A percentile compares a stretch with the other conserved stretches of the same genome.
Evolutionary conservation across 2,888 invertebrate species (phyloP).

Genomic region (Lissocephala sabroskyi): DNA sequence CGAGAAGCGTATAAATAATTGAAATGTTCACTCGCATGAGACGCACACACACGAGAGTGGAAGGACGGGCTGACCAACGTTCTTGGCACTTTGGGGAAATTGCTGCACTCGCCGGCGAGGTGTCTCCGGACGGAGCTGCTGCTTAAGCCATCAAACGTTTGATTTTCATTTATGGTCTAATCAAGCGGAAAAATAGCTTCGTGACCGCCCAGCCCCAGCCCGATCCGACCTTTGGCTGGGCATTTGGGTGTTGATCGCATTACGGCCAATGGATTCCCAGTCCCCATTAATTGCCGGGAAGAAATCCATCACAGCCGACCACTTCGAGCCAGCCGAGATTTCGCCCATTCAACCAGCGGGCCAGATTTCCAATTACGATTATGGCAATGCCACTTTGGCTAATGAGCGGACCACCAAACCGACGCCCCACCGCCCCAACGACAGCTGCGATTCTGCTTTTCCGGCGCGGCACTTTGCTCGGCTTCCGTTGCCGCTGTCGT

Average conservation of each 20-base stretch:
- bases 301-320: no score
- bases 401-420: conserved; percentile 35
- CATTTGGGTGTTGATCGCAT: conserved; percentile 49
- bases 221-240: conserved; percentile 13
- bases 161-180: conserved; percentile 66
- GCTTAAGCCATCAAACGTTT: conserved; percentile 64
- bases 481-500: conserved; percentile 10
- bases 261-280: conserved; percentile 58
- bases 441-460: conserved; percentile 6
- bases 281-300: no score
- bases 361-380: conserved; percentile 55
- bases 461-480: not conserved
- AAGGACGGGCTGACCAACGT: not conserved
- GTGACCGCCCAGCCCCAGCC: conserved; percentile 64
- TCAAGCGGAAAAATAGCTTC: conserved; percentile 65
- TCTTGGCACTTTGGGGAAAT: conserved; percentile 43
- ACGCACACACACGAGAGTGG: conserved; percentile 5
- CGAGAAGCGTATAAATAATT: conserved; percentile 62
- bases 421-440: conserved; percentile 12
- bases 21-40: conserved; percentile 47
- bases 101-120: conserved; percentile 38
- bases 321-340: conserved; percentile 40
- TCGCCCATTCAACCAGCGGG: no score
- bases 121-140: not conserved
- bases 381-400: conserved; percentile 39